Evolutionary conservation across 2,888 invertebrate genomes (phyloP).

Genomic region (Philereme transversata): DNA sequence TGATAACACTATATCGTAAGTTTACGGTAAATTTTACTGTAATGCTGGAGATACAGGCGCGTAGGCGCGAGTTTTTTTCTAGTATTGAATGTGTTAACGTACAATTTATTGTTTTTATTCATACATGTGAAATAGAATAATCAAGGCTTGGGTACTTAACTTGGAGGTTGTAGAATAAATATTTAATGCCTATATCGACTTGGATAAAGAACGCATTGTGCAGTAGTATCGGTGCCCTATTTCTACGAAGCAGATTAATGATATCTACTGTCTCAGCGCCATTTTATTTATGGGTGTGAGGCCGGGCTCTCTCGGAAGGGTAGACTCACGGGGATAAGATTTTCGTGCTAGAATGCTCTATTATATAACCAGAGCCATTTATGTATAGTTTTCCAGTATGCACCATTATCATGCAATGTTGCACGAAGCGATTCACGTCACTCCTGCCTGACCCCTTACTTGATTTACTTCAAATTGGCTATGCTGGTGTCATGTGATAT

Average conservation of each 20-base stretch:
- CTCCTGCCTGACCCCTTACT: conserved; percentile 41
- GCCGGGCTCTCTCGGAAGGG: conserved; percentile 9
- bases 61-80: too few species aligned
- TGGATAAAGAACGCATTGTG: conserved; percentile 21
- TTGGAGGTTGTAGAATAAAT: neutral
- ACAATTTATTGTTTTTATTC: too few species aligned
- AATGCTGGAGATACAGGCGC: too few species aligned
- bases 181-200: conserved; percentile 15
- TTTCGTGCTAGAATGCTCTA: neutral
- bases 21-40: too few species aligned
- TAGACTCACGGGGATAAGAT: conserved; percentile 1
- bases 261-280: conserved; percentile 25
- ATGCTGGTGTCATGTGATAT: conserved; percentile 37
- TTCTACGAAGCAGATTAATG: conserved; percentile 28
- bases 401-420: conserved; percentile 23
- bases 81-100: too few species aligned
- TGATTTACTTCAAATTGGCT: conserved; percentile 66
- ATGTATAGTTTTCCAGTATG: conserved; percentile 14
- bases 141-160: neutral
- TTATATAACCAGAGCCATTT: conserved; percentile 15
- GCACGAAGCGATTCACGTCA: conserved; percentile 41
- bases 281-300: conserved; percentile 24
- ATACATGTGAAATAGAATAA: too few species aligned
- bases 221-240: conserved; percentile 31
- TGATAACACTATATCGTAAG: too few species aligned